Evolutionary conservation across 2,797 vertebrate species (phyloP), one percentile per base, ranked within the genome.

Genomic region (Masticophis lateralis): DNA sequence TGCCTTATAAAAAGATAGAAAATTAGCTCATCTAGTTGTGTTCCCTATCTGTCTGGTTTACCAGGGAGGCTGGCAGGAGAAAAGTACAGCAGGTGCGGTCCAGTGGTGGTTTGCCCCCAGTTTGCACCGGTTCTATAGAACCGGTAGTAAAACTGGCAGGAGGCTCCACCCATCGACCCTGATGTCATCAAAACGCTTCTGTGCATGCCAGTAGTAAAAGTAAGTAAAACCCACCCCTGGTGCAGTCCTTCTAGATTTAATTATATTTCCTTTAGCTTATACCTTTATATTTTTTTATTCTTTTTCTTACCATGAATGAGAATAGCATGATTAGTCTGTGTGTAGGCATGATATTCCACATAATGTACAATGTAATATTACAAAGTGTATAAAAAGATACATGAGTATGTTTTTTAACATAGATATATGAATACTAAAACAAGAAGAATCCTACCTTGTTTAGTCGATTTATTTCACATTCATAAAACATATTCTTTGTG

Each of bases 381-480:
- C 37, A 20, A 69, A 16, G 2, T 16, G 11, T 7, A n/a, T 47
- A 27, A 11, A 28, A 14, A 13, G 32, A 1, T 60, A 11, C 51
- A 8, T 14, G 47, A 74, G 2, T 74, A 86, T 63, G 28, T 51
- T 20, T 88, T 88, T 43, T 47, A 63, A 92, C 86, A 89, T 83
- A 88, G 4, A 66, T 79, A 13, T 37, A 22, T 86, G 53, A 89
- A 66, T 66, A 9, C 43, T 8, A 32, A 92, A 95, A 89, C 3
- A 69, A 93, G 5, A 91, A 53, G 60, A 60, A 1, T 47, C 63
- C 57, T 97, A 98, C 98, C 97, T 98, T 97, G 90, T 98, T 98
- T 86, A 98, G 98, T 28, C 97, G 97, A 87, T 87, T 97, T 93
- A 98, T 98, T 96, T 98, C 98, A 96, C 94, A 91, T 74, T 98